phyloP scores from a whole-genome alignment of 2,797 vertebrate genomes.

The Oreochromis grahami region DNA sequence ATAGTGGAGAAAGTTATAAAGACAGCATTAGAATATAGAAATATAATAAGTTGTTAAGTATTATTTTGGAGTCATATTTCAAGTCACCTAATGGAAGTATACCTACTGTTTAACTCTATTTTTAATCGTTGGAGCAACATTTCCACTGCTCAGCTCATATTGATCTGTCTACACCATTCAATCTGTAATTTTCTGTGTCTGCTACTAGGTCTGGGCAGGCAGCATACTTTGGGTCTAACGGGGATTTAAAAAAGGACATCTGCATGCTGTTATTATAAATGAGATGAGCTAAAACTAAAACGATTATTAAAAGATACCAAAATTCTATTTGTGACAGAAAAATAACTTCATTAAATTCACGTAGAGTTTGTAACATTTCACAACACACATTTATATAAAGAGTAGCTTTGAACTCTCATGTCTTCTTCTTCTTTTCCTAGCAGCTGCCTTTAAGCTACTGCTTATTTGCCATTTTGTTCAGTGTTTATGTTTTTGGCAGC shows the following conservation, averaged over 20 bases:
- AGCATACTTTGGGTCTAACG: background rate
- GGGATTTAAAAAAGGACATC: background rate
- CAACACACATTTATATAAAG: background rate
- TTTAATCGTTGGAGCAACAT: background rate
- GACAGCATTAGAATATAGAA: background rate
- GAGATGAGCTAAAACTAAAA: background rate
- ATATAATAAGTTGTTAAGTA: background rate
- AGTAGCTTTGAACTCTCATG: background rate
- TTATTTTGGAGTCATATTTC: background rate
- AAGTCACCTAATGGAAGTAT: background rate
- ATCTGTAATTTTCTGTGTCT: background rate
- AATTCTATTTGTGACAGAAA: too few relatives aligned
- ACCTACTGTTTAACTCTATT: background rate
- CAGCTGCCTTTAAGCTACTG: background rate
- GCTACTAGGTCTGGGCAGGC: background rate
- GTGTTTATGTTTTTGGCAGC: background rate
- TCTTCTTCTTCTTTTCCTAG: background rate
- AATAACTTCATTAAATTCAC: background rate
- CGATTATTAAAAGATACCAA: background rate
- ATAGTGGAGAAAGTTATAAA: background rate
- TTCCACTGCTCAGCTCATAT: background rate
- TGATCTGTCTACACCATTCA: background rate
- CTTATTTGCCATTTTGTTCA: background rate
- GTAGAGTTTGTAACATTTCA: background rate
- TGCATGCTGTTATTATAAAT: background rate